Conservation (phyloP, 2,797 vertebrate genomes). For the Microhierax caerulescens region DNA sequence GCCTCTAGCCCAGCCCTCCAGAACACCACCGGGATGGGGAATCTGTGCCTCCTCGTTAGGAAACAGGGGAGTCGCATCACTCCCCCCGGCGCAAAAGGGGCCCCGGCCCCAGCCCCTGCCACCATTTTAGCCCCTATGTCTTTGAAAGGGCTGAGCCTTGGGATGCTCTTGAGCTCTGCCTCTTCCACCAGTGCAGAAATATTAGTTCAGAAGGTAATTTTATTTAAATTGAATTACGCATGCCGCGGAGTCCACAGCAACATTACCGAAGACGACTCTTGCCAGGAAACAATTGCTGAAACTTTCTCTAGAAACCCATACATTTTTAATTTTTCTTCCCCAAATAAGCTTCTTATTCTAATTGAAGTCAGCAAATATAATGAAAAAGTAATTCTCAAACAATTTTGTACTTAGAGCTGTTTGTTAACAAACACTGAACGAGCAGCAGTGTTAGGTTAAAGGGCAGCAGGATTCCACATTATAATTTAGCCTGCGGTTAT, state of each 20-base stretch:
- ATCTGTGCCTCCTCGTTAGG: background rate
- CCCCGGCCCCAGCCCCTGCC: background rate
- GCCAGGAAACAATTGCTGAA: constrained; percentile 49
- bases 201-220: constrained; percentile 11
- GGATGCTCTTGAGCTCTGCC: background rate
- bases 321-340: constrained; percentile 66
- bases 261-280: background rate
- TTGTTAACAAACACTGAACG: constrained; percentile 77
- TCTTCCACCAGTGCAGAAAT: background rate
- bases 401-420: constrained; percentile 76
- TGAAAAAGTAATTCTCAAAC: constrained; percentile 74
- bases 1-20: background rate
- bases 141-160: background rate
- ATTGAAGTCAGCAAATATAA: constrained; percentile 70
- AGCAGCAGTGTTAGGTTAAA: constrained; percentile 74
- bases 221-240: constrained; percentile 5
- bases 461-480: constrained; percentile 74
- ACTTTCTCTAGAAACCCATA: constrained; percentile 58
- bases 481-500: constrained; percentile 81
- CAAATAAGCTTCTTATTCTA: constrained; percentile 72
- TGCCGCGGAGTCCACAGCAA: background rate
- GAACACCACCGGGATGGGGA: background rate
- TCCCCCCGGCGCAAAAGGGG: background rate
- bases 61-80: background rate
- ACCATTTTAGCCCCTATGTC: background rate